Conservation (phyloP, 2,888 invertebrate species). For the Sycophila texana region DNA sequence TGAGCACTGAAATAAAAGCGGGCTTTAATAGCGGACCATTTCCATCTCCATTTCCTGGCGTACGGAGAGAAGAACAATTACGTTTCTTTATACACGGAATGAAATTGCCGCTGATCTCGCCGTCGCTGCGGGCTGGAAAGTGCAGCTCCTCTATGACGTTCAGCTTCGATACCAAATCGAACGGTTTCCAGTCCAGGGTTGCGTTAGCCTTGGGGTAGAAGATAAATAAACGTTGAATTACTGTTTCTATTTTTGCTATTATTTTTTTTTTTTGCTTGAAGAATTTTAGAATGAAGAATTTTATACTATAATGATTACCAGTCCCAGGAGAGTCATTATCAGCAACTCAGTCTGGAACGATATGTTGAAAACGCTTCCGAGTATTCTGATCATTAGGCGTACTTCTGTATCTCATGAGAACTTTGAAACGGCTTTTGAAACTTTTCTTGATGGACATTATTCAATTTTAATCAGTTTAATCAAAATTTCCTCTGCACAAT, state of each 20-base stretch:
- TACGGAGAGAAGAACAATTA: conserved; percentile 3
- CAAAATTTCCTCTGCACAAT: not conserved
- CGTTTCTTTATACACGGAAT: conserved; percentile 37
- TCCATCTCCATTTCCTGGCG: conserved; percentile 15
- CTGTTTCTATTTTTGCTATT: too few relatives aligned
- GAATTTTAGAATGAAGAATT: too few relatives aligned
- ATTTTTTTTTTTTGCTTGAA: too few relatives aligned
- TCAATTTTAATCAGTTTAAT: conserved; percentile 17
- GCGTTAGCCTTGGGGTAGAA: conserved; percentile 61
- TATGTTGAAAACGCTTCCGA: conserved; percentile 61
- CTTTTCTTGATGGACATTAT: conserved; percentile 25
- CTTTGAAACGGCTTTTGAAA: conserved; percentile 21
- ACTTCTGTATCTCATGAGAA: conserved; percentile 1
- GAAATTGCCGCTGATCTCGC: conserved; percentile 41
- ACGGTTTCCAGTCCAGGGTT: conserved; percentile 64
- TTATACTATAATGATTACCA: conserved; percentile 63
- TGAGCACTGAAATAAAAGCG: conserved; percentile 62
- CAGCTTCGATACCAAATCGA: conserved; percentile 64
- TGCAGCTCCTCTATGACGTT: conserved; percentile 57
- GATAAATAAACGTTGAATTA: not conserved
- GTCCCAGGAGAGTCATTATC: conserved; percentile 67
- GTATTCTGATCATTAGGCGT: conserved; percentile 61
- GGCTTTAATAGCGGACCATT: conserved; percentile 10
- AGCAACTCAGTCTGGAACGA: conserved; percentile 67
- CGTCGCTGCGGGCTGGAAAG: conserved; percentile 28